phyloP scores from a whole-genome alignment of 2,888 invertebrate genomes.

The Tuta absoluta region DNA sequence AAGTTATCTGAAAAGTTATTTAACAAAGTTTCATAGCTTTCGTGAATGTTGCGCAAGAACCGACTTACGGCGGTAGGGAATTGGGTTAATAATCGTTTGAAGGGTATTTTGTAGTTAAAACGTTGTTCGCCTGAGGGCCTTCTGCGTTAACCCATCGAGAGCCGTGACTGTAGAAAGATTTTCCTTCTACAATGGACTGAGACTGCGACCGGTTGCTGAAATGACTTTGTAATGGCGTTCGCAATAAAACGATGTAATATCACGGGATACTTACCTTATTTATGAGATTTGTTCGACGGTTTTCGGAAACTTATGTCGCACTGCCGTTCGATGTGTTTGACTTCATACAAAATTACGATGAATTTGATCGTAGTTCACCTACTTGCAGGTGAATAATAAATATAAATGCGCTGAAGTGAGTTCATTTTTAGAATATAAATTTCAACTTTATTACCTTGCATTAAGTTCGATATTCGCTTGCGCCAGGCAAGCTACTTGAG shows the following conservation, averaged over 20 bases:
- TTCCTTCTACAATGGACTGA: slow-evolving; percentile 79
- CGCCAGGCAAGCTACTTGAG: background rate
- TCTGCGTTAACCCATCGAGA: slow-evolving; percentile 80
- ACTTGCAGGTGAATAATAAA: slow-evolving; percentile 21
- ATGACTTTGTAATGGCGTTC: slow-evolving; percentile 78
- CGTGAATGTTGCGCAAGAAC: slow-evolving; percentile 66
- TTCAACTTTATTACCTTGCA: background rate
- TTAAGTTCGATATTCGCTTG: slow-evolving; percentile 8
- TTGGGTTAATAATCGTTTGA: slow-evolving; percentile 69
- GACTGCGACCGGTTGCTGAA: slow-evolving; percentile 71
- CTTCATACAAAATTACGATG: slow-evolving; percentile 1
- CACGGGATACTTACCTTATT: slow-evolving; percentile 66
- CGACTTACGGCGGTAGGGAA: slow-evolving; percentile 59
- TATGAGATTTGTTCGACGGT: slow-evolving; percentile 56
- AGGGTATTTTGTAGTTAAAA: slow-evolving; percentile 50
- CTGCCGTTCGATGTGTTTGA: background rate
- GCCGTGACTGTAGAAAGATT: slow-evolving; percentile 81
- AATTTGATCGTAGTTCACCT: slow-evolving; percentile 6
- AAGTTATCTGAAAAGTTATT: slow-evolving; percentile 82
- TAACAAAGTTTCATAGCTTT: slow-evolving; percentile 82
- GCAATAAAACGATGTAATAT: slow-evolving; percentile 74
- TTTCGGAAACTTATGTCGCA: slow-evolving; percentile 33
- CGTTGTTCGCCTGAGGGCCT: slow-evolving; percentile 55
- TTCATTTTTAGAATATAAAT: background rate
- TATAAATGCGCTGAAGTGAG: slow-evolving; percentile 9